Evolutionary conservation across 1,140 invertebrate genomes (phyloP).

Genomic region (Pectinophora gossypiella): DNA sequence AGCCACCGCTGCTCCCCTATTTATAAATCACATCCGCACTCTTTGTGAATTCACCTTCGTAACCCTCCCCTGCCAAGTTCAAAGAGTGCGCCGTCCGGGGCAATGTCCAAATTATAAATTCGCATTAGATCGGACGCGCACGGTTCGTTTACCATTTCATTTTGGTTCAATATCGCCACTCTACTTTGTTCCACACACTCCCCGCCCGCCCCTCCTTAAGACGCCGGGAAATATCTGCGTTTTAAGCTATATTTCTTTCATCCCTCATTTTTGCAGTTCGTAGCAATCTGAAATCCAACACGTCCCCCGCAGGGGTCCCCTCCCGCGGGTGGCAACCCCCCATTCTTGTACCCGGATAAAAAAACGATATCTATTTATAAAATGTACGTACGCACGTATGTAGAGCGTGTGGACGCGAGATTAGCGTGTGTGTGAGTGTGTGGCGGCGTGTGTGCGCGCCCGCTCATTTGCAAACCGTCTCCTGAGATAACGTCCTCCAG

Average conservation of each 20-base stretch:
- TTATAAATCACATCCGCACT: slow-evolving; percentile 61
- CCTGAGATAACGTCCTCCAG: slow-evolving; percentile 68
- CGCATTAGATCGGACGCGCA: slow-evolving; percentile 74
- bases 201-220: slow-evolving; percentile 57
- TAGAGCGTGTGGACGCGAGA: slow-evolving; percentile 50
- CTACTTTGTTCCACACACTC: slow-evolving; percentile 74
- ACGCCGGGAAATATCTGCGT: slow-evolving; percentile 76
- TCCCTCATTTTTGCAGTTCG: slow-evolving; percentile 77
- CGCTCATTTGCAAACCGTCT: slow-evolving; percentile 74
- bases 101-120: slow-evolving; percentile 75
- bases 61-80: slow-evolving; percentile 54
- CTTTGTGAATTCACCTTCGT: slow-evolving; percentile 60
- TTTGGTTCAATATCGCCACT: slow-evolving; percentile 74
- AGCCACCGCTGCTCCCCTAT: slow-evolving; percentile 39
- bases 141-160: slow-evolving; percentile 75
- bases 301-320: slow-evolving; percentile 60
- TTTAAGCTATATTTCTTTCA: slow-evolving; percentile 78
- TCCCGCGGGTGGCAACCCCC: slow-evolving; percentile 53
- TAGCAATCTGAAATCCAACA: slow-evolving; percentile 76
- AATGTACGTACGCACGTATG: slow-evolving; percentile 61
- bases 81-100: slow-evolving; percentile 60
- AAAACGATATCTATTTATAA: slow-evolving; percentile 74
- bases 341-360: slow-evolving; percentile 71
- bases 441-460: slow-evolving; percentile 21
- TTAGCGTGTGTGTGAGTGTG: slow-evolving; percentile 47